Evolutionary conservation across 2,888 invertebrate species (phyloP), one percentile per base, ranked within the genome.

Genomic region (Agonopterix alstromeriana): DNA sequence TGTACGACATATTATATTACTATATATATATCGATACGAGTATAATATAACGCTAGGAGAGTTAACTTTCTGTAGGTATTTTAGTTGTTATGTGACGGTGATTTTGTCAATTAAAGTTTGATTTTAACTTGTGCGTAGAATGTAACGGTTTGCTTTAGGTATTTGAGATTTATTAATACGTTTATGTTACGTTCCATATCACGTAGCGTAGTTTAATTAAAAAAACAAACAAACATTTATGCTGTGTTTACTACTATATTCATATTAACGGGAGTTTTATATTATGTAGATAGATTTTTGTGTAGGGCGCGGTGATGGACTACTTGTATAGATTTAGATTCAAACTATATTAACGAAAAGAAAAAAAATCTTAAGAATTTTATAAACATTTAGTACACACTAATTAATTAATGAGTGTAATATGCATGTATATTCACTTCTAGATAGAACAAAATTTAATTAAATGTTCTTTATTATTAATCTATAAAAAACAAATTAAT

Each of bases 31-130:
- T 42, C 8, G 8, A 11, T 8, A 10, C 44, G 12, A n/a, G 38
- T 43, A 10, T 27, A 27, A 27, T 27, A 27, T 42, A 41, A 48
- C 41, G 45, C 14, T 36, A 41, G 43, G 47, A 47, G 36, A 43
- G 43, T 48, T 46, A 48, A 42, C 36, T 12, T 40, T 46, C 43
- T 46, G 50, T 55, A 47, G 53, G 50, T 43, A 48, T 55, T 67
- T 74, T 74, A 70, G 70, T 70, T 75, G 60, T 71, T 70, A 68
- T 48, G 60, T 66, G 42, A 42, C 68, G 70, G 75, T 77, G 70
- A 70, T 79, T 77, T 76, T 70, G 85, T 87, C 86, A 86, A 85
- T 86, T 85, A 83, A 62, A 58, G 61, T 66, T 68, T 74, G 69
- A 62, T 73, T 63, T 57, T 54, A 58, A 65, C 60, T 64, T 57